Percentiles rank a stretch among this genome's conserved stretches.
Conservation (phyloP, 2,113 vertebrate genomes). For the Petroica traversi region DNA sequence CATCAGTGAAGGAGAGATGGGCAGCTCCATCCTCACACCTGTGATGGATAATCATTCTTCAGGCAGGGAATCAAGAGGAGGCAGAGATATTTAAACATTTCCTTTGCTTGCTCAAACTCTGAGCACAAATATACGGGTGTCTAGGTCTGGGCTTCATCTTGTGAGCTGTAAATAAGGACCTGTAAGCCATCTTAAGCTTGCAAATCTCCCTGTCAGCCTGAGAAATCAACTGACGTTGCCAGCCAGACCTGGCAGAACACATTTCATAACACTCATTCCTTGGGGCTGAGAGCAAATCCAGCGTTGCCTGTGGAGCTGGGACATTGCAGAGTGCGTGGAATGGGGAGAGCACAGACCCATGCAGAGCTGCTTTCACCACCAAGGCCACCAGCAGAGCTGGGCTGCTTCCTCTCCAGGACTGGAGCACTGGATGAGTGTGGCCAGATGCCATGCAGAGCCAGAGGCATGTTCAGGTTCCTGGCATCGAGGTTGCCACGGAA, state of each 20-base stretch:
- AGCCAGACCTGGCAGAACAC: not conserved
- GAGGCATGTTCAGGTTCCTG: not conserved
- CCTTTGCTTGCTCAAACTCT: not conserved
- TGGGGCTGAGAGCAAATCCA: not conserved
- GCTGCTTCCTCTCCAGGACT: not conserved
- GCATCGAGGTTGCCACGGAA: not conserved
- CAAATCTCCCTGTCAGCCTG: not conserved
- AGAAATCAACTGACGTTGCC: not conserved
- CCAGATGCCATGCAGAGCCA: rapidly evolving
- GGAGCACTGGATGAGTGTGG: rapidly evolving
- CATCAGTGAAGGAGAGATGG: not conserved
- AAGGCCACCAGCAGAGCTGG: not conserved
- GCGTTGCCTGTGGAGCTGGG: not conserved
- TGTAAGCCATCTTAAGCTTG: not conserved
- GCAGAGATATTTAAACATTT: not conserved
- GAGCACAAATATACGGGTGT: not conserved
- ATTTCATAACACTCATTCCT: not conserved
- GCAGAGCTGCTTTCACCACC: not conserved
- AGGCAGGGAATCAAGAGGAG: not conserved
- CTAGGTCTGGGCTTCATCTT: not conserved
- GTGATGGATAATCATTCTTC: not conserved
- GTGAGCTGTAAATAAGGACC: slow-evolving; percentile 23
- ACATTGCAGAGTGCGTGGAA: rapidly evolving
- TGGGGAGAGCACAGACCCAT: rapidly evolving
- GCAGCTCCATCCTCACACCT: not conserved